A percentile compares a stretch with the other conserved stretches of the same genome.
These are phyloP conservation scores for Cisticola juncidis DNA, from an alignment of 2,113 vertebrate genomes.

Conservation along the genomic window DNA sequence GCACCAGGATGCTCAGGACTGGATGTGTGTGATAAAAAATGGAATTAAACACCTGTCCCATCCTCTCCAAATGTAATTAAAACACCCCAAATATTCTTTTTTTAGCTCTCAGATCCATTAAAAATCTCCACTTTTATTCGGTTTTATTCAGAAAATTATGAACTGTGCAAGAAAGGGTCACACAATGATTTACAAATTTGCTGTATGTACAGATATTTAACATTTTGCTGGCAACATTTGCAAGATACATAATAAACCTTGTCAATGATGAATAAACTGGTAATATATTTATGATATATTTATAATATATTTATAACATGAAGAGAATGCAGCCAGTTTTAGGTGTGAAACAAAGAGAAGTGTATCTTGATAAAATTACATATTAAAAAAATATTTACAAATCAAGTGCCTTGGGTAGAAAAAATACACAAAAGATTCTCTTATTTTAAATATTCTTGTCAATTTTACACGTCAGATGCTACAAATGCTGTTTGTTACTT, in stretches of 20 bases:
- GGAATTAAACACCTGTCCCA: background rate
- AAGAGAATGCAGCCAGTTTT: background rate
- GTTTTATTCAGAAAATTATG: background rate
- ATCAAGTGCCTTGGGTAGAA: background rate
- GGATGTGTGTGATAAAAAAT: background rate
- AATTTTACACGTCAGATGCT: background rate
- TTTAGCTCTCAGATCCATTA: background rate
- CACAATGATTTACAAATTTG: background rate
- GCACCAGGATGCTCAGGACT: background rate
- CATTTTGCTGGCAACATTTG: background rate
- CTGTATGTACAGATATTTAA: background rate
- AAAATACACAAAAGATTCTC: background rate
- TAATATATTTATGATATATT: background rate
- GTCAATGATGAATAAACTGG: background rate
- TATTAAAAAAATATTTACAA: background rate
- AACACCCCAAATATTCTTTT: background rate
- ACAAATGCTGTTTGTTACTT: background rate
- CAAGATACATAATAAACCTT: background rate
- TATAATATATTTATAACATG: background rate
- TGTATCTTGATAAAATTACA: background rate
- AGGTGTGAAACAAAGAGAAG: background rate
- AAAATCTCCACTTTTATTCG: background rate
- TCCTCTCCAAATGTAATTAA: background rate
- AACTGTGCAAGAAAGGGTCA: background rate
- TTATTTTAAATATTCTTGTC: background rate